A percentile compares a stretch with the other conserved stretches of the same genome.
Conservation (phyloP, 2,113 vertebrate species). For the Tringa solitaria region DNA sequence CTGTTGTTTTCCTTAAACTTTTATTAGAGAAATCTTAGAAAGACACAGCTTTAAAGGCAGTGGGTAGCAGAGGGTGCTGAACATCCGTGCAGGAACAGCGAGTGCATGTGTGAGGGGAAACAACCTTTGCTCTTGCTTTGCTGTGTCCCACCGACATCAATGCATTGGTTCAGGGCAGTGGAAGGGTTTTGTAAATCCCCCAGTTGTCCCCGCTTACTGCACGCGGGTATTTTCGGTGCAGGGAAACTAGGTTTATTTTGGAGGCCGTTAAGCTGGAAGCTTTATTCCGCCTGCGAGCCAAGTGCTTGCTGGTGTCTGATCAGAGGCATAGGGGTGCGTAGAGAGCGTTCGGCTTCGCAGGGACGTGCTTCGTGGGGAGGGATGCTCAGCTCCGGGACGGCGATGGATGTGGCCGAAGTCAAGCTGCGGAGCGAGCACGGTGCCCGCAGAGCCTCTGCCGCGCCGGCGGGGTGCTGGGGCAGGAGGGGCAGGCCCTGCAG, state of each 20-base stretch:
- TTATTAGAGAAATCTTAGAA: not conserved
- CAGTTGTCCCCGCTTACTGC: accelerated
- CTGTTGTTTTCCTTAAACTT: not conserved
- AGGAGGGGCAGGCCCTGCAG: not conserved
- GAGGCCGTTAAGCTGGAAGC: not conserved
- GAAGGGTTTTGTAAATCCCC: not conserved
- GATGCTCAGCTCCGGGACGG: accelerated
- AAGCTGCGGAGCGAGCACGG: not conserved
- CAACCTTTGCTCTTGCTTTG: not conserved
- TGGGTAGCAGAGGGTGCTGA: accelerated
- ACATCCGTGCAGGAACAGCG: accelerated
- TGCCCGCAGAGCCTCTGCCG: accelerated
- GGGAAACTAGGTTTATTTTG: not conserved
- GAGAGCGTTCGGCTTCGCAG: not conserved
- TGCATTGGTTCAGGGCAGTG: not conserved
- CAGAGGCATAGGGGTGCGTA: not conserved
- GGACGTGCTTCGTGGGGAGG: accelerated
- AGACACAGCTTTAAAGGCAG: not conserved
- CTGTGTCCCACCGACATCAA: not conserved
- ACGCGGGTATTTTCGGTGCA: not conserved
- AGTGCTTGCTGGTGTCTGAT: not conserved
- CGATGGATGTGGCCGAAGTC: not conserved
- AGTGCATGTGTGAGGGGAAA: not conserved
- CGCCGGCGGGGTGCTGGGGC: not conserved
- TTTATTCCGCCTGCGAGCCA: not conserved